A percentile compares a stretch with the other conserved stretches of the same genome.
Conservation (phyloP, 2,797 vertebrate genomes). For the Cynodonichthys magdalenae region DNA sequence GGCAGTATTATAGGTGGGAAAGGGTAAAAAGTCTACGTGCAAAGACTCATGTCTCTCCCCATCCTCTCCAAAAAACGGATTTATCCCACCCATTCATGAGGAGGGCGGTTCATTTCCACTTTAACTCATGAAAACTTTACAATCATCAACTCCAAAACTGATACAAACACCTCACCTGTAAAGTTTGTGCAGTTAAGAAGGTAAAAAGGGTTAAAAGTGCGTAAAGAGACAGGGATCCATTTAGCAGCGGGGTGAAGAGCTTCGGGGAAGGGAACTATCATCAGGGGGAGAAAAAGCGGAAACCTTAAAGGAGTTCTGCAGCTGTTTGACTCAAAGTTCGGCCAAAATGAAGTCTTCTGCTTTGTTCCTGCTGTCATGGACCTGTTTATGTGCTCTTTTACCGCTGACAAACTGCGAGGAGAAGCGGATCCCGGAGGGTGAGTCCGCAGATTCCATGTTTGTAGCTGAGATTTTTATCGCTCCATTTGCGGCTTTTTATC, state of each 20-base stretch:
- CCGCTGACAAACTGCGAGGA: conserved; percentile 42
- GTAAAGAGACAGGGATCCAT: too few species aligned
- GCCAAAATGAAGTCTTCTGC: conserved; percentile 52
- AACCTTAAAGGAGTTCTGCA: too few species aligned
- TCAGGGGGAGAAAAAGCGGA: neutral
- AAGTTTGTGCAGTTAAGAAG: neutral
- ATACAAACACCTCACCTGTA: neutral
- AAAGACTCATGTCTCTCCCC: conserved; percentile 36
- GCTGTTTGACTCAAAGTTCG: neutral
- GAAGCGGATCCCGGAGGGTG: conserved; percentile 67
- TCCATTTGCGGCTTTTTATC: neutral
- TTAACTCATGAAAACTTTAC: neutral
- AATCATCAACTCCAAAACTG: neutral
- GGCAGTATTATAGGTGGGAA: neutral
- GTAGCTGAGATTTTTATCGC: neutral
- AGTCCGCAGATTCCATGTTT: neutral
- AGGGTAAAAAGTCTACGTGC: conserved; percentile 52
- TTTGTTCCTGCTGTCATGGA: conserved; percentile 8
- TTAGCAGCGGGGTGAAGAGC: neutral
- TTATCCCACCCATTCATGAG: conserved; percentile 3
- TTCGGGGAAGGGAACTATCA: neutral
- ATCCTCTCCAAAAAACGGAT: neutral
- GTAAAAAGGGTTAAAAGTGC: neutral
- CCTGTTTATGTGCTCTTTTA: conserved; percentile 27
- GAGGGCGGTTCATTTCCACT: conserved; percentile 10